Evolutionary conservation across 2,113 vertebrate species (phyloP).

Genomic region (Raphicerus campestris): DNA sequence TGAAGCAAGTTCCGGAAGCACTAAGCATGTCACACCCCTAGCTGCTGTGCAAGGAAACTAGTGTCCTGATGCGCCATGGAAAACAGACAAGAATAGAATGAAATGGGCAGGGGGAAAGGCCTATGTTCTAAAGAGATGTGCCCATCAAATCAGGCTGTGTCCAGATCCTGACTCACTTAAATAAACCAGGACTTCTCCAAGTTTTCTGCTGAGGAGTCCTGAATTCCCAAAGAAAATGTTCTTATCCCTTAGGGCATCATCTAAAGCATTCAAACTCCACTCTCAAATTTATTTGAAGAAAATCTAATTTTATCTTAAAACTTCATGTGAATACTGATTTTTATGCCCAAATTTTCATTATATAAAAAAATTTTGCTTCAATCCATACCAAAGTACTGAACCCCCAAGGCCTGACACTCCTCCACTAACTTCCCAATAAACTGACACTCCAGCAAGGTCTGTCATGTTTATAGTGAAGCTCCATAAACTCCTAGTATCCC

Average conservation of each 20-base stretch:
- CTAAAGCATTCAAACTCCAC: not conserved
- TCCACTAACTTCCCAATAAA: not conserved
- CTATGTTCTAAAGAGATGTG: not conserved
- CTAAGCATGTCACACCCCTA: not conserved
- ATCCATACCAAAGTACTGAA: not conserved
- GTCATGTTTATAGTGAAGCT: not conserved
- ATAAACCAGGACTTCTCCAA: not conserved
- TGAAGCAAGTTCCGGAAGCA: not conserved
- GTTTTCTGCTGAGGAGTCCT: not conserved
- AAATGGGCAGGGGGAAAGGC: fast-evolving
- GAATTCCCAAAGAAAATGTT: not conserved
- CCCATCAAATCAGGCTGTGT: not conserved
- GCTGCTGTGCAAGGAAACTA: not conserved
- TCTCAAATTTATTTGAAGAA: not conserved
- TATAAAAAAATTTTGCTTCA: not conserved
- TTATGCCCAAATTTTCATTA: not conserved
- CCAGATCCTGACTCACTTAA: not conserved
- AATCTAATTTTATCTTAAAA: not conserved
- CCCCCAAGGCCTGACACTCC: not conserved
- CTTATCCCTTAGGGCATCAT: not conserved
- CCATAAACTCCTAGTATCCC: not conserved
- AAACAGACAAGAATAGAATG: not conserved
- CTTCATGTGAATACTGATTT: not conserved
- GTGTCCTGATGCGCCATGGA: not conserved
- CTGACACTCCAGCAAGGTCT: not conserved